Evolutionary conservation across 2,888 invertebrate species (phyloP).

Genomic region (Unio pictorum): DNA sequence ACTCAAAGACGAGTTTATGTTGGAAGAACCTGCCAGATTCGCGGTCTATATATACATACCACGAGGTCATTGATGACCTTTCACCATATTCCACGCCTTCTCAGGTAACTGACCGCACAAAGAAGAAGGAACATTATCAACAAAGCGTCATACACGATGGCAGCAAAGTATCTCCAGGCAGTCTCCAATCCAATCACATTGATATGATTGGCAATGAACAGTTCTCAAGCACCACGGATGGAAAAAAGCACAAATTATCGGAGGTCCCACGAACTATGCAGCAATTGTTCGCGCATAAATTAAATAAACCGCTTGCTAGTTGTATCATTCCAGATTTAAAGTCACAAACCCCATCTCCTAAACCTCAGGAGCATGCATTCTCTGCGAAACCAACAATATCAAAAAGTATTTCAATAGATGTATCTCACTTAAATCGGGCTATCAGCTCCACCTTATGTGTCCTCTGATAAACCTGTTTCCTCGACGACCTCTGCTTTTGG

Average conservation of each 20-base stretch:
- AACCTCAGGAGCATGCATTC: slow-evolving; percentile 11
- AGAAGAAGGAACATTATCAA: slow-evolving; percentile 8
- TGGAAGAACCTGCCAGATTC: slow-evolving; percentile 17
- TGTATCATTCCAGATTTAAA: slow-evolving; percentile 61
- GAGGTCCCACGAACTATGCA: slow-evolving; percentile 30
- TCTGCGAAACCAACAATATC: slow-evolving; percentile 31
- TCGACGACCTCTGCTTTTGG: slow-evolving; percentile 30
- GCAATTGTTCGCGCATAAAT: slow-evolving; percentile 45
- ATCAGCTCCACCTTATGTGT: slow-evolving; percentile 18
- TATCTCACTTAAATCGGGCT: slow-evolving; percentile 29
- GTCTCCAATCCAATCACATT: slow-evolving; percentile 27
- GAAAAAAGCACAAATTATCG: slow-evolving; percentile 19
- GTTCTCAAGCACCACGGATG: slow-evolving; percentile 27
- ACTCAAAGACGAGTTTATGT: slow-evolving; percentile 44
- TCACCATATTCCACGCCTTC: neutral
- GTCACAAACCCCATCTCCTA: slow-evolving; percentile 23
- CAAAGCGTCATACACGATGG: slow-evolving; percentile 26
- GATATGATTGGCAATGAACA: slow-evolving; percentile 36
- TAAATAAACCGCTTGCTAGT: slow-evolving; percentile 56
- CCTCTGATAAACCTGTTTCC: slow-evolving; percentile 18
- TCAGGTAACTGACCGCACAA: slow-evolving; percentile 2
- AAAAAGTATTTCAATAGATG: slow-evolving; percentile 53
- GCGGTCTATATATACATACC: slow-evolving; percentile 19
- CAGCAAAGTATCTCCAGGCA: slow-evolving; percentile 15
- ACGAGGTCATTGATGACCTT: slow-evolving; percentile 16